Conservation (phyloP, 2,797 vertebrate species). For the Myoxocephalus aenaeus region DNA sequence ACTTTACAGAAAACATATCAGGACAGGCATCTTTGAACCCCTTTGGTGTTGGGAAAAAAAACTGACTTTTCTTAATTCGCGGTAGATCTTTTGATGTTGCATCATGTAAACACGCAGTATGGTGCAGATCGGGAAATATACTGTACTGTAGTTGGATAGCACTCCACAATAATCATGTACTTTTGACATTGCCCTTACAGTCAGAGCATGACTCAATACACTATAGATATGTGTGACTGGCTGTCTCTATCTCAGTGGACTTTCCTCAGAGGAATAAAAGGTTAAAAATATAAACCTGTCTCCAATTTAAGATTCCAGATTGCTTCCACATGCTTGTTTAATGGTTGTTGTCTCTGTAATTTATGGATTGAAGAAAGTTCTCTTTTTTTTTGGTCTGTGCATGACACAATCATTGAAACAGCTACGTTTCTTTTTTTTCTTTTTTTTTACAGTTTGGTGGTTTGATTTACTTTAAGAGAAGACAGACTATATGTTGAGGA, state of each 20-base stretch:
- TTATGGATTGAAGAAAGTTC: not conserved
- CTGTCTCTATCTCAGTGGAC: not conserved
- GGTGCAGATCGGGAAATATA: not conserved
- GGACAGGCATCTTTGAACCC: not conserved
- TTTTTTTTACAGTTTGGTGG: too few relatives aligned
- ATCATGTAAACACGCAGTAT: fast-evolving
- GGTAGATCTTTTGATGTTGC: not conserved
- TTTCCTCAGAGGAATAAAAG: constrained; percentile 13
- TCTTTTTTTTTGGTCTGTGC: not conserved
- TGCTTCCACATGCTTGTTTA: constrained; percentile 8
- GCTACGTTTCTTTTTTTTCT: too few relatives aligned
- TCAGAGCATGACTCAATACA: not conserved
- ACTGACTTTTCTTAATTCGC: not conserved
- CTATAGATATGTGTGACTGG: not conserved
- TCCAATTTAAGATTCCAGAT: constrained; percentile 16
- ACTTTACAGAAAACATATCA: not conserved
- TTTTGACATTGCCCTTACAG: not conserved
- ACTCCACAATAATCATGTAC: not conserved
- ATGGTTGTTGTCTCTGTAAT: not conserved
- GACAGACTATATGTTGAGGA: not conserved
- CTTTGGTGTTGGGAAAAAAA: not conserved
- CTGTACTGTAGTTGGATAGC: too few relatives aligned
- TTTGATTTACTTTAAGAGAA: not conserved
- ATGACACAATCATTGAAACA: constrained; percentile 6
- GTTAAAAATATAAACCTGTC: constrained; percentile 3